Evolutionary conservation across 64 coral and sea anemone genomes (phyloP), one percentile per base, ranked within the genome.

Genomic region (Pachyseris speciosa): DNA sequence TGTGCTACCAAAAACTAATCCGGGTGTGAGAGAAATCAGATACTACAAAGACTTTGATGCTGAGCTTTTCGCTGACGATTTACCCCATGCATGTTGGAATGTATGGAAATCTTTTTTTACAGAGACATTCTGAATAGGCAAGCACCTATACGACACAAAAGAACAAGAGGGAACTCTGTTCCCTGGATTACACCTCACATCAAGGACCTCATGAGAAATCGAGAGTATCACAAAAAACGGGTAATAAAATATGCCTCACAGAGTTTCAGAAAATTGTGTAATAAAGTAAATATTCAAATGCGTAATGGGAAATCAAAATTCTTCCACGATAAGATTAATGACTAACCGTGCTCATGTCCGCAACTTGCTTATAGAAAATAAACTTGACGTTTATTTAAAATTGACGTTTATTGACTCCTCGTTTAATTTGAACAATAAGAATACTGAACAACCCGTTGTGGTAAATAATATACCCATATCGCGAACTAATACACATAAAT

Each of bases 311-410:
- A n/a, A n/a, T n/a, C n/a, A n/a, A n/a, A n/a, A n/a, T n/a, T n/a
- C n/a, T n/a, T n/a, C n/a, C n/a, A n/a, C n/a, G n/a, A n/a, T n/a
- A n/a, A n/a, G n/a, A n/a, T n/a, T n/a, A n/a, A n/a, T n/a, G n/a
- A n/a, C n/a, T n/a, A n/a, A n/a, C n/a, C n/a, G n/a, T n/a, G n/a
- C 22, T 38, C 34, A 33, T 28, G 68, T 87, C 45, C 66, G 31
- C 13, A 59, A 72, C 17, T 74, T 67, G 85, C 67, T 87, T 20
- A 73, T 36, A 37, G 65, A 67, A 10, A 87, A 87, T 53, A 87
- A 55, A 73, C 85, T 87, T 42, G 27, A 26, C 5, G 17, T 65
- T 9, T 72, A 87, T 28, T 71, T 65, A 19, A 71, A 87, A 47
- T 60, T 31, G 24, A 72, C 74, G 67, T 63, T 87, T 20, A 12